Base-by-base conservation (phyloP, 92 coral and sea anemone genomes). In the Zoanthus sansibaricus region DNA sequence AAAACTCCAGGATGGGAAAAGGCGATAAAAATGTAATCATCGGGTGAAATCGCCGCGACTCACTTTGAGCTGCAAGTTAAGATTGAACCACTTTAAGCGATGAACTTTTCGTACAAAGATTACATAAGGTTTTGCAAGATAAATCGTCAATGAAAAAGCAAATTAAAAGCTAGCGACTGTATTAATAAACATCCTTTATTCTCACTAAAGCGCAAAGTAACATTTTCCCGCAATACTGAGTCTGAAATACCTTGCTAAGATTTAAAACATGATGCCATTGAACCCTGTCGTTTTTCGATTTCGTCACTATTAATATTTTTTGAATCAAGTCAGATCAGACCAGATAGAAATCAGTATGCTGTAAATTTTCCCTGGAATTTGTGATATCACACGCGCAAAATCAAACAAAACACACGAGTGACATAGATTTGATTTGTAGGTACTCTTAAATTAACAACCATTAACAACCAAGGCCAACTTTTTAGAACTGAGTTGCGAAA, bases 401-500 rank as follows among this genome's bases (percentile, higher is more conserved):
- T 58, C 49, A 78, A 58, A 58, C 11, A 21, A 71, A 56, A 11
- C 72, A 69, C 7, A 47, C 37, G 21, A 37, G 3, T 37, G 42
- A 49, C 83, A 59, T 17, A 54, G 68, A 10, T 52, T 76, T 52
- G 58, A 64, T 80, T n/a, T 66, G 33, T 33, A 79, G 48, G 59
- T 59, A 78, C 31, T 59, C 52, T 31, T 7, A 17, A 49, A 46
- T 75, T 20, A 25, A 25, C 25, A 25, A 25, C 25, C 25, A 37
- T 21, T 79, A 79, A 37, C 84, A 37, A 12, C 17, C 4, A 18
- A 30, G 37, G 10, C 16, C 83, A 8, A 25, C 83, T 25, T 46
- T 54, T 47, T 79, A 9, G n/a, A 11, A 9, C 11, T 18, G 15
- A 45, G 6, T 5, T 20, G 52, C 16, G 48, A 51, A 11, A 31